Percentiles rank a stretch among this genome's conserved stretches.
Conservation (phyloP, 2,113 vertebrate genomes). For the Gambusia affinis region DNA sequence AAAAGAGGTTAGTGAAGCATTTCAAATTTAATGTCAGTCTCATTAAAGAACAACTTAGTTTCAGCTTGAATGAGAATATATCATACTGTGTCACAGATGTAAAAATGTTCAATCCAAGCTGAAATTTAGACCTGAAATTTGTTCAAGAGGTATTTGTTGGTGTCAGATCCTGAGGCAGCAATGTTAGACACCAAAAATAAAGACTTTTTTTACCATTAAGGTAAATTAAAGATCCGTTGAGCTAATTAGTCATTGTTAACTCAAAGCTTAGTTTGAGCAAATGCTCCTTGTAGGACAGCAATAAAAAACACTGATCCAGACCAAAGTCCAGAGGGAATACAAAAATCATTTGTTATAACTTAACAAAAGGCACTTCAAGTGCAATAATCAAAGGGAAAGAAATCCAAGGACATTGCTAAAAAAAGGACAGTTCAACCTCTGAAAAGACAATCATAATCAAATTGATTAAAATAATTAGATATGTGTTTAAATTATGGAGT, state of each 20-base stretch:
- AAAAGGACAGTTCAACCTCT: background rate
- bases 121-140: background rate
- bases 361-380: background rate
- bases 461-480: no score
- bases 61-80: background rate
- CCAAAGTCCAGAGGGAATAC: no score
- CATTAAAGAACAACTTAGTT: slow-evolving; percentile 8
- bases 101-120: background rate
- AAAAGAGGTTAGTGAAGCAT: slow-evolving; percentile 37
- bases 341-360: background rate
- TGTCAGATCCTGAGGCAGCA: background rate
- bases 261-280: no score
- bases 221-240: no score
- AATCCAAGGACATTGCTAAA: background rate
- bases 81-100: background rate
- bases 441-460: background rate
- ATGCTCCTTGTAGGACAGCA: no score
- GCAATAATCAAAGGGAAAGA: background rate
- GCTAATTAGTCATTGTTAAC: no score
- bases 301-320: no score
- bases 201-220: background rate
- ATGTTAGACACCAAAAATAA: background rate
- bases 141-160: background rate
- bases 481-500: background rate
- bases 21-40: slow-evolving; percentile 35